phyloP scores from a whole-genome alignment of 2,888 invertebrate species.

The Spisula subtruncata region DNA sequence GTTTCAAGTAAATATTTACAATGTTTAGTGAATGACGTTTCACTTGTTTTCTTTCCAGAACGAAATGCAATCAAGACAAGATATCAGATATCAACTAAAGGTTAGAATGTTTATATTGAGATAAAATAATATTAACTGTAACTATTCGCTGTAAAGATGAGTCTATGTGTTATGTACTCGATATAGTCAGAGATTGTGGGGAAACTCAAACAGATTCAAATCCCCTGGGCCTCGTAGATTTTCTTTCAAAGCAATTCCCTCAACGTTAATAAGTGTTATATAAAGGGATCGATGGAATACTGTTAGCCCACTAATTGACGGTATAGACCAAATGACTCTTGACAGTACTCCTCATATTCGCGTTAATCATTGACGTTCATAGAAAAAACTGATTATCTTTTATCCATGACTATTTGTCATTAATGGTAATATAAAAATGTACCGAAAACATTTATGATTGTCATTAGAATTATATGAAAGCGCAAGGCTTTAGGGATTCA shows the following conservation, averaged over 20 bases:
- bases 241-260: slow-evolving; percentile 4
- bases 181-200: not conserved
- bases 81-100: not conserved
- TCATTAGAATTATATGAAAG: not conserved
- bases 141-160: not conserved
- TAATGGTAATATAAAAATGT: not conserved
- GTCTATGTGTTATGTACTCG: not conserved
- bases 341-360: not conserved
- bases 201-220: not conserved
- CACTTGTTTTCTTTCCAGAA: not conserved
- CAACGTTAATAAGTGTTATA: slow-evolving; percentile 4
- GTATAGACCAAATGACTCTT: not conserved
- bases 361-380: not conserved
- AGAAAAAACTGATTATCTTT: not conserved
- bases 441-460: not conserved
- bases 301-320: slow-evolving; percentile 14
- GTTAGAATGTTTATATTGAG: not conserved
- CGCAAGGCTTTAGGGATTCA: not conserved
- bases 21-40: not conserved
- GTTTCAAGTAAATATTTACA: not conserved
- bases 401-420: not conserved
- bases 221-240: not conserved
- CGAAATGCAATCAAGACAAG: not conserved
- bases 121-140: not conserved
- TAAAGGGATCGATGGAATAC: not conserved